These are phyloP conservation scores for Lithobates pipiens DNA, from an alignment of 2,797 vertebrate species.

Conservation along the genomic window DNA sequence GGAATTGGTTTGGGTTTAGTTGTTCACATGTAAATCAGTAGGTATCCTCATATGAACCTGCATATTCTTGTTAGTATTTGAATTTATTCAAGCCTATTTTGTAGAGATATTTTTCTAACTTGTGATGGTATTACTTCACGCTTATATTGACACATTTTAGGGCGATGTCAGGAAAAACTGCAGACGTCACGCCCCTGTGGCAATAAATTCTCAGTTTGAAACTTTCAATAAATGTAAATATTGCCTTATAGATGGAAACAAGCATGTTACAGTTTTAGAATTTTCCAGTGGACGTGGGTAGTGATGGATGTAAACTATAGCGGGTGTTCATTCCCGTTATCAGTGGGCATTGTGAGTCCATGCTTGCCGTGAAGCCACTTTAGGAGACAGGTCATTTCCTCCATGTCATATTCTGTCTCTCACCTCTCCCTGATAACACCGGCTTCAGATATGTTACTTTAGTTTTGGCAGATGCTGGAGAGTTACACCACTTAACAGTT, in stretches of 20 bases:
- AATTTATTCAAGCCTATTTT: neutral
- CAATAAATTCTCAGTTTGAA: neutral
- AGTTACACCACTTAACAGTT: no score
- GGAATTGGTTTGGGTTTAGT: neutral
- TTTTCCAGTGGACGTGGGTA: neutral
- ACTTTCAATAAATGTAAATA: neutral
- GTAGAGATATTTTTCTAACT: neutral
- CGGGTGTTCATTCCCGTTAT: no score
- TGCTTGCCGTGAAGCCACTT: no score
- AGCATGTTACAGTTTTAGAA: neutral
- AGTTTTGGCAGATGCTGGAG: no score
- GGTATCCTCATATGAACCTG: neutral
- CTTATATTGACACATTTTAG: neutral
- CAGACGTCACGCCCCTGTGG: neutral
- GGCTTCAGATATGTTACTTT: no score
- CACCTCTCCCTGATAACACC: no score
- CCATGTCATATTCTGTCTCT: no score
- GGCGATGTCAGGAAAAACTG: neutral
- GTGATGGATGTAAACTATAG: neutral
- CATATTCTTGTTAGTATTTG: neutral
- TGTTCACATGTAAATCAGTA: neutral
- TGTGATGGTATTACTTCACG: neutral
- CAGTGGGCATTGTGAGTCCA: no score
- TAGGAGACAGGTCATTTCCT: no score
- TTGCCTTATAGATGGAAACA: neutral